A percentile compares a stretch with the other conserved stretches of the same genome.
These are phyloP conservation scores for Enteromius viviparus DNA, from an alignment of 2,797 vertebrate species.

Conservation along the genomic window DNA sequence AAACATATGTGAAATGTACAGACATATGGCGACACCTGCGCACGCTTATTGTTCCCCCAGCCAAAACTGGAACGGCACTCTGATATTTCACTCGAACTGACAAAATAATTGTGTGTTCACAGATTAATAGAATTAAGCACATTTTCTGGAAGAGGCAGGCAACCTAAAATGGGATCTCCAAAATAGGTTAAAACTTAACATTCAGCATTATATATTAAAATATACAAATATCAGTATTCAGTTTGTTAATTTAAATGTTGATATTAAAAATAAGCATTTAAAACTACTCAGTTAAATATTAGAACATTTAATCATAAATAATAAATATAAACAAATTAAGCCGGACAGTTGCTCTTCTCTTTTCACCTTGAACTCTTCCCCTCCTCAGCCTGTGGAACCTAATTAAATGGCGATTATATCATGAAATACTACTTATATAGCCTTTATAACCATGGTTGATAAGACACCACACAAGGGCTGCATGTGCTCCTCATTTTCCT, in stretches of 20 bases:
- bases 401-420: constrained; percentile 77
- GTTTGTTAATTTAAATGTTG: neutral
- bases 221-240: neutral
- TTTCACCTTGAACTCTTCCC: neutral
- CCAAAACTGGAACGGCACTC: constrained; percentile 62
- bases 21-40: constrained; percentile 72
- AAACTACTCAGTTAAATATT: neutral
- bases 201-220: neutral
- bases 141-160: constrained; percentile 34
- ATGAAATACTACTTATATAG: constrained; percentile 66
- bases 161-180: neutral
- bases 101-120: constrained; percentile 69
- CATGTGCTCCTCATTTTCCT: neutral
- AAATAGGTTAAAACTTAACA: neutral
- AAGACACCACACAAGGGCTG: constrained; percentile 49
- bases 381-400: constrained; percentile 68
- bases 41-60: constrained; percentile 73
- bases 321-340: neutral
- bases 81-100: constrained; percentile 79
- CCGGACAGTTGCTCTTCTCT: neutral
- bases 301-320: neutral
- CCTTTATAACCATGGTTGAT: constrained; percentile 61
- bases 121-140: constrained; percentile 38
- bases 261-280: neutral
- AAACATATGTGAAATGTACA: constrained; percentile 51